phyloP scores from a whole-genome alignment of 1,140 invertebrate species.

The Zaprionus gabonicus region DNA sequence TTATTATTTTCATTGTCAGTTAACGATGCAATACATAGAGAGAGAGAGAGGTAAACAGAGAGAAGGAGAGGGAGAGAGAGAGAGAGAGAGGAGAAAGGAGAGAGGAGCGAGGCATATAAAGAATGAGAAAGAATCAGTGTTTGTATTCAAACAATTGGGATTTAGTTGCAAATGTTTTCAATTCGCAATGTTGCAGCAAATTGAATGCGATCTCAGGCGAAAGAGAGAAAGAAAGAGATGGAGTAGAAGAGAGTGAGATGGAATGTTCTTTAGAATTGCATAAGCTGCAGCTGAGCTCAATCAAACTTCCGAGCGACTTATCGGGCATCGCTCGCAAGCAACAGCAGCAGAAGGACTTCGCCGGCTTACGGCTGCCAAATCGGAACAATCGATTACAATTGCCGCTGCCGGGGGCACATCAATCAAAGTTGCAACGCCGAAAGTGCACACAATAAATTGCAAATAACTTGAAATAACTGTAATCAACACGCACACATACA shows the following conservation, averaged over 20 bases:
- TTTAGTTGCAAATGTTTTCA: conserved; percentile 1
- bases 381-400: conserved; percentile 43
- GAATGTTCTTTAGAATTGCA: background rate
- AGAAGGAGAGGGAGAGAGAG: background rate
- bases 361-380: conserved; percentile 8
- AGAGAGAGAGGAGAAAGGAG: background rate
- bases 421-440: conserved; percentile 64
- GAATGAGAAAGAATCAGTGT: background rate
- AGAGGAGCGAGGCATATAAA: background rate
- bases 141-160: background rate
- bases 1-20: conserved; percentile 1
- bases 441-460: conserved; percentile 70
- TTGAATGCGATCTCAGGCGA: background rate
- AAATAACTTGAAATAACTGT: conserved; percentile 80
- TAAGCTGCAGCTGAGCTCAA: conserved; percentile 13
- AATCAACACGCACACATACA: conserved; percentile 67
- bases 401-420: conserved; percentile 48
- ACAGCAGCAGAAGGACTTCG: background rate
- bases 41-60: background rate
- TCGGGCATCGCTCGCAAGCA: background rate
- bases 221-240: background rate
- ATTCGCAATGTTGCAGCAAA: background rate
- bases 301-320: conserved; percentile 20
- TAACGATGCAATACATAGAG: background rate
- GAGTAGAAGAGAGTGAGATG: background rate